Base-by-base conservation (phyloP, 2,113 vertebrate species). In the Brachyistius frenatus region DNA sequence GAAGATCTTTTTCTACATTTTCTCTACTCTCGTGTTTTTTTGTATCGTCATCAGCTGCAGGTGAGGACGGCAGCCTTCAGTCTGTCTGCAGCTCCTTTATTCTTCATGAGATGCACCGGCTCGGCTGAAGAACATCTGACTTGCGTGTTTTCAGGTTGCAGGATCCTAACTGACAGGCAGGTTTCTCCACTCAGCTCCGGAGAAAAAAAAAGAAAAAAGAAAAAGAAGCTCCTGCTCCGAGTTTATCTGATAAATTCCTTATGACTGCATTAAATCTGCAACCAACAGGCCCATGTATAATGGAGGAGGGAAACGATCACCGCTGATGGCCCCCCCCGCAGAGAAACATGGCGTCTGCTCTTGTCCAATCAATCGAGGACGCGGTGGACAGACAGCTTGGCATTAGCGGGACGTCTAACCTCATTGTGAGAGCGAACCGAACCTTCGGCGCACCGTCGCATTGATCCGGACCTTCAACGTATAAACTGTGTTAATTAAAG, bases 401-500 rank as follows among this genome's bases (percentile, higher is more conserved):
- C 77, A 62, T 76, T 61, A 73, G 61, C 53, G 0, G 73, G 16
- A 36, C 1, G 54, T 71, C n/a, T 36, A 44, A 73, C 74, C 72
- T 76, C 5, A 37, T 46, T 37, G 16, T 5, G 41, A 7, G 4
- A 23, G 23, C 23, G 23, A 23, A 23, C 23, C 23, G 23, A 23
- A 23, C 23, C 23, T 23, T 23, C 23, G 23, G 23, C 23, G 23
- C 33, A 8, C 63, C 14, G 5, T 6, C 5, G n/a, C 76, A 88
- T 82, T 75, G 85, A 90, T 54, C 81, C 44, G 67, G 64, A 70
- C 50, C 81, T 84, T 78, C 66, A 64, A 64, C 77, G 36, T 49
- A 33, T 83, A 85, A 85, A 78, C 76, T 74, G 74, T 39, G 57
- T 80, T 85, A 83, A 87, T 89, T 86, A 88, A 90, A 86, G 72